Conservation (phyloP, 1,140 invertebrate genomes). For the Cotesia vestalis region DNA sequence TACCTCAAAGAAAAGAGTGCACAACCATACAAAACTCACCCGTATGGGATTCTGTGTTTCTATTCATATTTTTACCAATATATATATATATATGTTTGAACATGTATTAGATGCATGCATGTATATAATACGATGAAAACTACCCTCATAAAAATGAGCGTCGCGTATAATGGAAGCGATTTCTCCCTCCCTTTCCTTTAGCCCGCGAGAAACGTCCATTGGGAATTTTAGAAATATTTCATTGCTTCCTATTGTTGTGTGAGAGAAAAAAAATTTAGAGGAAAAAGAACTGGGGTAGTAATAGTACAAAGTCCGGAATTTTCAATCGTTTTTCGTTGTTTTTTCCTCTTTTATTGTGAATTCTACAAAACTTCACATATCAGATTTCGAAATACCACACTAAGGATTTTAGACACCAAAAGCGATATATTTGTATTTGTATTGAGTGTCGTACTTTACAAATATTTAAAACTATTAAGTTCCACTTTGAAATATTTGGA, state of each 20-base stretch:
- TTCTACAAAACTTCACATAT: slow-evolving; percentile 24
- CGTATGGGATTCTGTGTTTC: slow-evolving; percentile 30
- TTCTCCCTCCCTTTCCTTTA: neutral
- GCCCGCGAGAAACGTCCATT: slow-evolving; percentile 44
- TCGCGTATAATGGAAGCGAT: slow-evolving; percentile 58
- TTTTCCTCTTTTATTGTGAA: slow-evolving; percentile 13
- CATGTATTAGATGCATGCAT: slow-evolving; percentile 39
- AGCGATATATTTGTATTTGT: too few relatives aligned
- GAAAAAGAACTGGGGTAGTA: neutral
- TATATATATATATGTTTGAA: slow-evolving; percentile 15
- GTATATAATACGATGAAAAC: slow-evolving; percentile 39
- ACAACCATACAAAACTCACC: slow-evolving; percentile 48
- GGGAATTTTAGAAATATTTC: slow-evolving; percentile 54
- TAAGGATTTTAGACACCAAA: neutral
- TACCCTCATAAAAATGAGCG: slow-evolving; percentile 52
- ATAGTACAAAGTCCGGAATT: slow-evolving; percentile 53
- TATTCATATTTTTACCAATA: slow-evolving; percentile 6
- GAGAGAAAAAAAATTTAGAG: slow-evolving; percentile 8
- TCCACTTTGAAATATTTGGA: too few relatives aligned
- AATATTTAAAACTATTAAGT: too few relatives aligned
- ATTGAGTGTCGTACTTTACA: neutral
- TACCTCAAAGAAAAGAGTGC: slow-evolving; percentile 56
- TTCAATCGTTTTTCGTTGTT: slow-evolving; percentile 35
- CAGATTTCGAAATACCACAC: slow-evolving; percentile 25
- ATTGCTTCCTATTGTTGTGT: slow-evolving; percentile 52